A percentile compares a stretch with the other conserved stretches of the same genome.
These are phyloP conservation scores for Psittacara wagleri DNA, from an alignment of 2,113 vertebrate species.

Conservation along the genomic window DNA sequence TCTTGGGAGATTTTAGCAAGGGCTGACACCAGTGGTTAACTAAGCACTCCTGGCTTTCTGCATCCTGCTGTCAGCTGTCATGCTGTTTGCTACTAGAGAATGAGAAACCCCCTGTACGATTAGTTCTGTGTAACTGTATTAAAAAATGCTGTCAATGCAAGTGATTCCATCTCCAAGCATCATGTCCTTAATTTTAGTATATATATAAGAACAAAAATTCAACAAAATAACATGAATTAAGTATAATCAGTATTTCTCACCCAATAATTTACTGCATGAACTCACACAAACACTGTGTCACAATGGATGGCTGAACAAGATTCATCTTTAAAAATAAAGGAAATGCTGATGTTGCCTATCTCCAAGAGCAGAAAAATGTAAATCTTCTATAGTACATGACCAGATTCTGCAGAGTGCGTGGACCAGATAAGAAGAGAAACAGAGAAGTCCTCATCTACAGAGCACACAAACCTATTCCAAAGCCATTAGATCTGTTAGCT, in stretches of 20 bases:
- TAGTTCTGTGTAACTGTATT: not conserved
- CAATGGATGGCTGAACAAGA: not conserved
- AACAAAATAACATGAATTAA: not conserved
- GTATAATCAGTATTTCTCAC: not conserved
- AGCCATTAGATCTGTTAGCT: not conserved
- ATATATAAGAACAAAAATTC: not conserved
- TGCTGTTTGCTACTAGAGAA: not conserved
- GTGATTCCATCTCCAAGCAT: not conserved
- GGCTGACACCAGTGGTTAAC: not conserved
- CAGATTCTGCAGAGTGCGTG: not conserved
- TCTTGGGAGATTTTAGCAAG: not conserved
- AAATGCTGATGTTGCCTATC: not conserved
- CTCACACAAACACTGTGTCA: not conserved
- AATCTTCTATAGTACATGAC: not conserved
- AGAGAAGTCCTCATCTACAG: not conserved
- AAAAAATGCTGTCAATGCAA: not conserved
- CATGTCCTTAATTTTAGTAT: not conserved
- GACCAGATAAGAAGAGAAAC: not conserved
- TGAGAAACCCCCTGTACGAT: not conserved
- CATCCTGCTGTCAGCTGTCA: not conserved
- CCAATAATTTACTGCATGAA: not conserved
- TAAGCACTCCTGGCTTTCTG: not conserved
- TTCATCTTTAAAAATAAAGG: not conserved
- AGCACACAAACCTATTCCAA: not conserved
- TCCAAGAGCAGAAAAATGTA: not conserved